Percentiles rank a stretch among this genome's conserved stretches.
Conservation (phyloP, 1,140 invertebrate species). For the Apis laboriosa region DNA sequence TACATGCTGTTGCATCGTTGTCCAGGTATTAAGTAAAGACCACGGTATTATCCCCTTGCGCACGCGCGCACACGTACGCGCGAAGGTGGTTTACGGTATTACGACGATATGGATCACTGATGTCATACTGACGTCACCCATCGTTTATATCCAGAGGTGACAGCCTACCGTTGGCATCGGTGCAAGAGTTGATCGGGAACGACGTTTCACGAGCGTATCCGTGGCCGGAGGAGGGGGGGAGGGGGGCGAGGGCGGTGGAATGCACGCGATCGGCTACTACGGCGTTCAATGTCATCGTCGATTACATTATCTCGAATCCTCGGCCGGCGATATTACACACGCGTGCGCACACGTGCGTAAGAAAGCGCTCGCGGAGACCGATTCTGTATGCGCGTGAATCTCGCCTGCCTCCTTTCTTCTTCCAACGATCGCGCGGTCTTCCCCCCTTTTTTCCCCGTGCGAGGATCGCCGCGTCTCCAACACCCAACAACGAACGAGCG, state of each 20-base stretch:
- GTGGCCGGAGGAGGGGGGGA: neutral
- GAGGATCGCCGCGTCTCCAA: too few species aligned
- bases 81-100: constrained; percentile 62
- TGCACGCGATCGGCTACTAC: constrained; percentile 66
- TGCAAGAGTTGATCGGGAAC: constrained; percentile 70
- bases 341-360: constrained; percentile 62
- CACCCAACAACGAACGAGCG: too few species aligned
- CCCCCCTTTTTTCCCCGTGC: too few species aligned
- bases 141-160: constrained; percentile 78
- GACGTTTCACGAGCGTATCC: constrained; percentile 59
- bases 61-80: constrained; percentile 14
- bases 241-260: constrained; percentile 52
- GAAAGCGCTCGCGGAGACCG: constrained; percentile 51
- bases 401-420: neutral
- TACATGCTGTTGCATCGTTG: constrained; percentile 42
- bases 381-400: constrained; percentile 50
- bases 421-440: constrained; percentile 3
- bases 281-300: constrained; percentile 70
- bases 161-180: constrained; percentile 71
- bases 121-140: constrained; percentile 78
- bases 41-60: neutral
- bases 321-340: constrained; percentile 54
- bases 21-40: too few species aligned
- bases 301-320: constrained; percentile 65
- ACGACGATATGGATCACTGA: constrained; percentile 78